A percentile compares a stretch with the other conserved stretches of the same genome.
phyloP scores from a whole-genome alignment of 2,888 invertebrate genomes.

The Synergus itoensis region DNA sequence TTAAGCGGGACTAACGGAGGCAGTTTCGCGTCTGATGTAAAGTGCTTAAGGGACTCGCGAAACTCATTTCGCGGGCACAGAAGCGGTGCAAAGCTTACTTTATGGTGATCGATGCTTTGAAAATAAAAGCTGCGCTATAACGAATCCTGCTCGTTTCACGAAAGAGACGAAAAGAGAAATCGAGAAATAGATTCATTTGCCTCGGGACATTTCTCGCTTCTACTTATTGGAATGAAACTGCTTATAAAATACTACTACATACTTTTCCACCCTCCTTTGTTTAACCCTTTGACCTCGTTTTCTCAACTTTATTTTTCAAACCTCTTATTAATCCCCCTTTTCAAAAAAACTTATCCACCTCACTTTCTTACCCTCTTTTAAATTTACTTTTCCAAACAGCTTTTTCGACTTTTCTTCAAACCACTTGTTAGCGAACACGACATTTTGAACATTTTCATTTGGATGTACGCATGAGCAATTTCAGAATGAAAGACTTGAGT shows the following conservation, averaged over 20 bases:
- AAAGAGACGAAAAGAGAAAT: neutral
- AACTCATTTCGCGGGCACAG: slow-evolving; percentile 59
- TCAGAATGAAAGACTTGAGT: no score
- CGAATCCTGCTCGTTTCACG: neutral
- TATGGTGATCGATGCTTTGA: slow-evolving; percentile 66
- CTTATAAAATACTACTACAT: neutral
- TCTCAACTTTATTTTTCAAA: no score
- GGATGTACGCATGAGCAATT: no score
- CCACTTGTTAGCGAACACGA: no score
- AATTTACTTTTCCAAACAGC: no score
- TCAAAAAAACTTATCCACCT: no score
- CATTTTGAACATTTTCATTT: no score
- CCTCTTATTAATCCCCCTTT: no score
- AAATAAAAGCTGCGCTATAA: slow-evolving; percentile 58
- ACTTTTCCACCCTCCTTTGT: no score
- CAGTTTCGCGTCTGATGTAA: slow-evolving; percentile 40
- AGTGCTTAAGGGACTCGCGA: slow-evolving; percentile 49
- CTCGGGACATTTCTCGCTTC: neutral
- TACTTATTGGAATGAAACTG: neutral
- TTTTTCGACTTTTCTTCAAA: no score
- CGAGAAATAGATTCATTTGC: neutral
- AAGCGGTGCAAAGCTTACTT: slow-evolving; percentile 50
- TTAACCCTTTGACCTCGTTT: no score
- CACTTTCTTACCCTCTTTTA: no score
- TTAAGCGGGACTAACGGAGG: slow-evolving; percentile 35